Conservation (phyloP, 2,113 vertebrate species). For the Calypte anna region DNA sequence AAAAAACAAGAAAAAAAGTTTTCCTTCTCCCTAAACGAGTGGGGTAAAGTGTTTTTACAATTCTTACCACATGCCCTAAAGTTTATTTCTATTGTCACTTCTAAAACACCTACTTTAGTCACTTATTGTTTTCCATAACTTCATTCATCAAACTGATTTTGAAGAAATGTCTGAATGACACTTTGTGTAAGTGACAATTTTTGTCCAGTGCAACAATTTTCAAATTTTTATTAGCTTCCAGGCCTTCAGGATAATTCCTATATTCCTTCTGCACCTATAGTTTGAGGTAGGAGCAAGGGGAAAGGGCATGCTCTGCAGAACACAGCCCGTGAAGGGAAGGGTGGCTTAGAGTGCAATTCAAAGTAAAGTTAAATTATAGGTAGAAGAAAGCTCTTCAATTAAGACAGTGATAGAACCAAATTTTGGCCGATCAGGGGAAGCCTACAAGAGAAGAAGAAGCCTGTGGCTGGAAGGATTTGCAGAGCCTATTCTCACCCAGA, state of each 20-base stretch:
- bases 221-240: neutral
- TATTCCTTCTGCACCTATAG: neutral
- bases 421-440: neutral
- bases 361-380: neutral
- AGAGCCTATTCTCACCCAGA: neutral
- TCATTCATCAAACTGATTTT: neutral
- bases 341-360: neutral
- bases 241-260: neutral
- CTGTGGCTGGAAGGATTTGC: neutral
- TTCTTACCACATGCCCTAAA: neutral
- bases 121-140: neutral
- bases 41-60: neutral
- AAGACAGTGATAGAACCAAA: neutral
- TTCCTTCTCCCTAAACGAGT: neutral
- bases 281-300: neutral
- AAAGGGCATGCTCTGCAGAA: neutral
- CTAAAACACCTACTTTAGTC: neutral
- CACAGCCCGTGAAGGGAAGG: accelerated
- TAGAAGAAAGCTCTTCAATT: neutral
- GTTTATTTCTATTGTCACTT: neutral
- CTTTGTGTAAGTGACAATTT: neutral
- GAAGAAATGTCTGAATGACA: neutral
- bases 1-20: neutral
- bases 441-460: neutral
- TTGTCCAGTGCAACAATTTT: neutral